Base-by-base conservation (phyloP, 2,888 invertebrate species). In the Crepidodera aurea region DNA sequence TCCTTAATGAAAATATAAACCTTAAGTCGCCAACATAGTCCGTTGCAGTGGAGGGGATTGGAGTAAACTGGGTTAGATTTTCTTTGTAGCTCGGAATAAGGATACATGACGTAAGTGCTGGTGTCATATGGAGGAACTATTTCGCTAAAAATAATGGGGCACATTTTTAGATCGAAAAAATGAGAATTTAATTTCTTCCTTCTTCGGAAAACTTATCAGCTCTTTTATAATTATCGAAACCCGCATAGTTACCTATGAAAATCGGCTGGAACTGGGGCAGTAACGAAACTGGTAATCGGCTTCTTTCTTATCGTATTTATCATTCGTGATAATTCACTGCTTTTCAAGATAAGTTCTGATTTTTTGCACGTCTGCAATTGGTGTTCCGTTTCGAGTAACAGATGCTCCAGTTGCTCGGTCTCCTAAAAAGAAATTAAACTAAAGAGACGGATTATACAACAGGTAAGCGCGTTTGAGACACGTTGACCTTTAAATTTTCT, bases 61-160 rank as follows among this genome's bases (percentile, higher is more conserved):
- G 95, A 96, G 82, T 96, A 96, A 4, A 96, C 94, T 0, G 96
- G 95, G 77, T 94, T 93, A 3, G 94, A 94, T 76, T 93, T 91
- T 74, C 91, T 87, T 77, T 94, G 94, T 50, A 96, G 84, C 71
- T 90, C 90, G 15, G 91, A 90, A 82, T 95, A 96, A 77, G 89
- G 89, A 74, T 90, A 89, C 85, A 96, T 90, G 1, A 91, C 87
- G 81, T 96, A 96, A 13, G 92, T 93, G 74, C 92, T 93, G 77
- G 89, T 90, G 78, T 95, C 95, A 82, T 94, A 96, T 60, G 89
- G 88, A 62, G 96, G 96, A 15, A 96, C 95, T 70, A 96, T 93
- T 86, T 96, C 96, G 80, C 93, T 93, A 32, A 51, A 65, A 57
- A 8, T 25, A 5, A 25, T 25, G n/a, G n/a, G n/a, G n/a, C n/a